phyloP scores from a whole-genome alignment of 2,113 vertebrate species.

The Pogona vitticeps region DNA sequence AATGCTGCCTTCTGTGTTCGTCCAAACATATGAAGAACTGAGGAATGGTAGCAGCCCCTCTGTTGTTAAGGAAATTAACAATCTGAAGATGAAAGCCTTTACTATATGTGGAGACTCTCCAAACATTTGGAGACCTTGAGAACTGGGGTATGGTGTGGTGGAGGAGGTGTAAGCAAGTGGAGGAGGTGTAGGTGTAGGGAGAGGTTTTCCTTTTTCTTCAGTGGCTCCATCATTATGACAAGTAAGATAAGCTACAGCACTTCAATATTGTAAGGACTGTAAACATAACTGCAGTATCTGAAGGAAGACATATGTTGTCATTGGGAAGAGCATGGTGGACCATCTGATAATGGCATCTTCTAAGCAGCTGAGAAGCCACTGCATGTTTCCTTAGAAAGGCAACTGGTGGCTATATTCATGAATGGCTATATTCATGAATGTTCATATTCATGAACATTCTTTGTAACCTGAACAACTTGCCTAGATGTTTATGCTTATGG shows the following conservation, averaged over 20 bases:
- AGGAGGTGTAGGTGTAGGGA: too few relatives aligned
- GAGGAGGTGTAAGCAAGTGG: too few relatives aligned
- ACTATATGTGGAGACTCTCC: too few relatives aligned
- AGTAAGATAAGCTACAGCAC: neutral
- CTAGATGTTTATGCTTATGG: neutral
- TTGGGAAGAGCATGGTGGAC: neutral
- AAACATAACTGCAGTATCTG: neutral
- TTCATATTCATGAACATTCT: too few relatives aligned
- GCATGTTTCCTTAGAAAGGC: neutral
- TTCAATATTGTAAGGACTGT: neutral
- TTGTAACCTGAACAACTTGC: neutral
- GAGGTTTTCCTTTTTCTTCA: neutral
- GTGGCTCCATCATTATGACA: neutral
- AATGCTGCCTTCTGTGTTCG: neutral
- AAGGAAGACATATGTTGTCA: neutral
- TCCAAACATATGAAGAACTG: too few relatives aligned
- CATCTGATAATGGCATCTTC: neutral
- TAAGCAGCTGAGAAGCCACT: neutral
- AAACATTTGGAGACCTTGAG: too few relatives aligned
- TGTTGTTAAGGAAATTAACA: too few relatives aligned
- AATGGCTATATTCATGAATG: too few relatives aligned
- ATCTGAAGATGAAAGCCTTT: too few relatives aligned
- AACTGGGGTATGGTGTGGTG: too few relatives aligned
- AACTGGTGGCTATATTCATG: neutral
- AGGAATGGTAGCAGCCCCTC: too few relatives aligned